Conservation (phyloP, 2,888 invertebrate species). For the Rugalucina vietnamica region DNA sequence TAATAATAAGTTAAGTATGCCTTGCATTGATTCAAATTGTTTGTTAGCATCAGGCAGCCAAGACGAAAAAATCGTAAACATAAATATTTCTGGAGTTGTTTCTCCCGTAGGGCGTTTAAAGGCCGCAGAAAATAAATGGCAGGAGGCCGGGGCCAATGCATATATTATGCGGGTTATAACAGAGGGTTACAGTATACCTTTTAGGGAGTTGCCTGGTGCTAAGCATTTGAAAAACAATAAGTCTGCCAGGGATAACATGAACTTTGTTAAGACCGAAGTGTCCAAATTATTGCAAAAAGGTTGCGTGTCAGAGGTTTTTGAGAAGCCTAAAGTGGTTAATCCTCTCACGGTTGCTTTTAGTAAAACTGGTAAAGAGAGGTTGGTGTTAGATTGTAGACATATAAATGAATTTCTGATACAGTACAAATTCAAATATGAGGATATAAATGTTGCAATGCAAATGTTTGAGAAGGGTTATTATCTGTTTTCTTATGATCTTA, state of each 20-base stretch:
- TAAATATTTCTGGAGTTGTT: too few relatives aligned
- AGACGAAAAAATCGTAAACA: too few relatives aligned
- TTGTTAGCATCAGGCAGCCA: too few relatives aligned
- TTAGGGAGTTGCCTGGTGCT: not conserved
- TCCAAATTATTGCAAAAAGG: not conserved
- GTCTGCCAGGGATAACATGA: not conserved
- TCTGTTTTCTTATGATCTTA: not conserved
- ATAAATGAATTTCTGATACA: not conserved
- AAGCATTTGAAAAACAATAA: not conserved
- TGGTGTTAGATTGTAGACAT: conserved; percentile 16
- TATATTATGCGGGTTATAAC: not conserved
- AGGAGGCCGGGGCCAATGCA: not conserved
- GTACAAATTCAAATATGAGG: conserved; percentile 15
- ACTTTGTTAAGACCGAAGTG: conserved; percentile 9
- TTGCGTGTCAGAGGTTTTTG: not conserved
- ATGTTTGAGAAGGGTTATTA: conserved; percentile 7
- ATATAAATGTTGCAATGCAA: not conserved
- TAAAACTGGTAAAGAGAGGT: not conserved
- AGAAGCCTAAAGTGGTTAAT: not conserved
- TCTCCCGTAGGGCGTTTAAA: not conserved
- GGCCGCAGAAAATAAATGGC: not conserved
- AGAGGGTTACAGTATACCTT: conserved; percentile 11
- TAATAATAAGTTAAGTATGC: too few relatives aligned
- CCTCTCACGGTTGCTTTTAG: conserved; percentile 12
- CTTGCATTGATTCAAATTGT: too few relatives aligned